phyloP scores from a whole-genome alignment of 1,140 invertebrate species.

The Lepidurus packardi region DNA sequence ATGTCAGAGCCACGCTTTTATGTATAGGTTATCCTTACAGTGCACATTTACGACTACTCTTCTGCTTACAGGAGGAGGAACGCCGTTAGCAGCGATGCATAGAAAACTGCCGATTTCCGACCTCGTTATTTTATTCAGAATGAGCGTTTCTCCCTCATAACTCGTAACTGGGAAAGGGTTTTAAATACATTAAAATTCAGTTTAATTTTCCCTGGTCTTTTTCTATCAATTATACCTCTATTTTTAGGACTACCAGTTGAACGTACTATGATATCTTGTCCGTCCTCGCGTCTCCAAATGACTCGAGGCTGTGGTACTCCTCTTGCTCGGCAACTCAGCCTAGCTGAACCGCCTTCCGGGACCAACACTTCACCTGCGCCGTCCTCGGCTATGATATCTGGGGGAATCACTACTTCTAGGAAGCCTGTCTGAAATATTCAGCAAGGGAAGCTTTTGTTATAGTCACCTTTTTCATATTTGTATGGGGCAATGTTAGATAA shows the following conservation, averaged over 20 bases:
- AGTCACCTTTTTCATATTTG: neutral
- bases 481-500: too few relatives aligned
- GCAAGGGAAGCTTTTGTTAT: slow-evolving; percentile 35
- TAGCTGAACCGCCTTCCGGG: slow-evolving; percentile 79
- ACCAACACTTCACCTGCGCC: slow-evolving; percentile 73
- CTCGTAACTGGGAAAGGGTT: slow-evolving; percentile 51
- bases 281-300: slow-evolving; percentile 79
- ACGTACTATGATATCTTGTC: slow-evolving; percentile 66
- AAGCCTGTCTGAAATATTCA: slow-evolving; percentile 61
- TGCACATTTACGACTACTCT: slow-evolving; percentile 74
- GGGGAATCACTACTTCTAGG: slow-evolving; percentile 81
- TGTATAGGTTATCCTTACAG: slow-evolving; percentile 59
- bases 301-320: slow-evolving; percentile 79
- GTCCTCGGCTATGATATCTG: slow-evolving; percentile 80
- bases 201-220: neutral
- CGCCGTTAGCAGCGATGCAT: slow-evolving; percentile 71
- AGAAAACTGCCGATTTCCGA: slow-evolving; percentile 81
- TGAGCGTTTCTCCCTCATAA: slow-evolving; percentile 68
- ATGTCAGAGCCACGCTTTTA: neutral
- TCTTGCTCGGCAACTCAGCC: slow-evolving; percentile 74
- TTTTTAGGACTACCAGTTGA: slow-evolving; percentile 56
- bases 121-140: slow-evolving; percentile 69
- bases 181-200: neutral
- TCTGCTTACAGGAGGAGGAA: slow-evolving; percentile 71
- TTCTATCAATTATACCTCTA: slow-evolving; percentile 52